These are phyloP conservation scores for Acipenser transmontanus DNA, from an alignment of 2,797 vertebrate species.

Conservation along the genomic window DNA sequence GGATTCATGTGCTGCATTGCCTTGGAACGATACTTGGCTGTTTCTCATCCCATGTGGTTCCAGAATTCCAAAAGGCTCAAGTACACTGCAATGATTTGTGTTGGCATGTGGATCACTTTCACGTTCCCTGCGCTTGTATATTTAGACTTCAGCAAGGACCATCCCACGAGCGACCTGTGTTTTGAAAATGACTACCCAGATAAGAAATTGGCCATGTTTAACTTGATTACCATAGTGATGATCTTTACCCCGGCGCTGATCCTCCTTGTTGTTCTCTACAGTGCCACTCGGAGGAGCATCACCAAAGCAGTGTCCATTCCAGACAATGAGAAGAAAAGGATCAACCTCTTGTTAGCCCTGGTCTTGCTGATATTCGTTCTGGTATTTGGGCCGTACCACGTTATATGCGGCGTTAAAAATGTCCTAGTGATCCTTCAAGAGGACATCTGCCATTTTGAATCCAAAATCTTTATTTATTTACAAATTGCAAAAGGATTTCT, in stretches of 20 bases:
- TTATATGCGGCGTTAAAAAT: background rate
- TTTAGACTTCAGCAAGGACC: background rate
- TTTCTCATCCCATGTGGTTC: background rate
- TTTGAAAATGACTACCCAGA: background rate
- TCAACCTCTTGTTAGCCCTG: background rate
- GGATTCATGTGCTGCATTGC: conserved; percentile 3
- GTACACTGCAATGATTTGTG: background rate
- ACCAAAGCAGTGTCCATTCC: background rate
- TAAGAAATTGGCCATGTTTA: background rate
- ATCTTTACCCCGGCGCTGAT: background rate
- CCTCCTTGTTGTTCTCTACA: background rate
- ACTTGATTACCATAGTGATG: background rate
- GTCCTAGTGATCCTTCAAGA: background rate
- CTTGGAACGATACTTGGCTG: conserved; percentile 8
- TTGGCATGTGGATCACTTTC: background rate
- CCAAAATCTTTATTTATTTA: background rate
- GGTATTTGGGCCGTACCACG: conserved; percentile 6
- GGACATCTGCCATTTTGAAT: background rate
- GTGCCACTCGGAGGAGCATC: background rate
- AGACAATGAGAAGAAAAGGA: background rate
- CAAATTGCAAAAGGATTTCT: background rate
- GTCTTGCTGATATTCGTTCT: background rate
- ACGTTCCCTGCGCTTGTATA: background rate
- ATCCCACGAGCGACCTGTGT: background rate
- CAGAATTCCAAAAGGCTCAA: background rate